phyloP scores from a whole-genome alignment of 2,888 invertebrate genomes.

The Tinea trinotella region DNA sequence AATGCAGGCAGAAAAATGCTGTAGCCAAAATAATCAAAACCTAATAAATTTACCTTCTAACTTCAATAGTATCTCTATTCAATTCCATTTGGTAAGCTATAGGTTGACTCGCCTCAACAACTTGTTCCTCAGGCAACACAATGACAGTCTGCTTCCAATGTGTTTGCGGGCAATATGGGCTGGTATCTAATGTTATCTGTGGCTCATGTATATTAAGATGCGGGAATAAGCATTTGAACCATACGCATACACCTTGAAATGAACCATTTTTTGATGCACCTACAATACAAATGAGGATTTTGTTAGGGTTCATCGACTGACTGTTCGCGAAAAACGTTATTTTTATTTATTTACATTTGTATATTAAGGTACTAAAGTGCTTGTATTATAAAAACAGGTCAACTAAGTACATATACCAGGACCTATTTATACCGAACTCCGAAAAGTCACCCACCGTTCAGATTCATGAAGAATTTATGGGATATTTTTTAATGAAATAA shows the following conservation, averaged over 20 bases:
- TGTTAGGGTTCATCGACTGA: too few relatives aligned
- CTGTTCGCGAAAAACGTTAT: too few relatives aligned
- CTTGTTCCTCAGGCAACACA: constrained; percentile 77
- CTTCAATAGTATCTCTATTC: constrained; percentile 56
- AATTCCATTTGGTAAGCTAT: constrained; percentile 79
- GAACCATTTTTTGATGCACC: constrained; percentile 72
- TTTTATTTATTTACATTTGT: too few relatives aligned
- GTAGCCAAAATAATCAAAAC: too few relatives aligned
- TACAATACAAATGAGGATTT: constrained; percentile 29
- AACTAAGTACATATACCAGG: too few relatives aligned
- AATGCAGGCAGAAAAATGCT: too few relatives aligned
- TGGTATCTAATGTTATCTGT: constrained; percentile 79
- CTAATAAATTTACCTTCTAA: constrained; percentile 63
- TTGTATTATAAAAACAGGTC: too few relatives aligned
- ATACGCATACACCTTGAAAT: constrained; percentile 83
- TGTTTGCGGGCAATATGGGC: constrained; percentile 79
- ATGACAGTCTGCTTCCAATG: constrained; percentile 97
- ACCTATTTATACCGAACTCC: too few relatives aligned
- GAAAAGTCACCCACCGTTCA: too few relatives aligned
- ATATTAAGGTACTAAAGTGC: too few relatives aligned
- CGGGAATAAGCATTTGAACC: constrained; percentile 86
- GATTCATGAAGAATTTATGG: too few relatives aligned
- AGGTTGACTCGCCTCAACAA: constrained; percentile 73
- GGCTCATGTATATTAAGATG: constrained; percentile 56
- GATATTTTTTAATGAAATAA: too few relatives aligned